Conservation (phyloP, 2,888 invertebrate genomes). For the Zhuqinia jingwanae region DNA sequence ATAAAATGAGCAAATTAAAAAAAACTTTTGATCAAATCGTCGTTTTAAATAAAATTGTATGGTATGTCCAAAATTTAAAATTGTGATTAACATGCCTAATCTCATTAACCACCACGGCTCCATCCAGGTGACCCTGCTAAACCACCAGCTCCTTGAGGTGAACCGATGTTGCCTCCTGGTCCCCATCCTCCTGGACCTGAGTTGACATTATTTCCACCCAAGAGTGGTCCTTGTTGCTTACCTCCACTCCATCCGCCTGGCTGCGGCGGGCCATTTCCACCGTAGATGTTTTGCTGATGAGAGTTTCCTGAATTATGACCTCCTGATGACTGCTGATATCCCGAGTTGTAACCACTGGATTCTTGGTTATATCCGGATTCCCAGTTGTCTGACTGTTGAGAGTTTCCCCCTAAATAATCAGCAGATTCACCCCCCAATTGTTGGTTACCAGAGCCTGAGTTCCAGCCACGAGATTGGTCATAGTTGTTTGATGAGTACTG, state of each 20-base stretch:
- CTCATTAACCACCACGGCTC: background rate
- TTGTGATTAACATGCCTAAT: no score
- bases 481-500: background rate
- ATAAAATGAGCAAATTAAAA: no score
- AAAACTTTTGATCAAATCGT: no score
- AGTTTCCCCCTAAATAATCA: background rate
- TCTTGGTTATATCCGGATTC: background rate
- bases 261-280: background rate
- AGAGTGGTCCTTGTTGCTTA: background rate
- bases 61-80: background rate
- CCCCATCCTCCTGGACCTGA: background rate
- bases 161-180: background rate
- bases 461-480: constrained; percentile 7
- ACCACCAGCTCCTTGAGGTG: background rate
- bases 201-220: constrained; percentile 17
- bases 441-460: background rate
- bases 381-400: background rate
- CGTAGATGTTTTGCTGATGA: background rate
- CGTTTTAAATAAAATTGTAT: constrained; percentile 10
- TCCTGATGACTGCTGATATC: constrained; percentile 3
- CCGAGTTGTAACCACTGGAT: background rate
- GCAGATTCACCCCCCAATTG: background rate
- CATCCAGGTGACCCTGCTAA: background rate
- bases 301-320: constrained; percentile 5
- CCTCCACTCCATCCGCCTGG: constrained; percentile 5